phyloP scores from a whole-genome alignment of 1,140 invertebrate species.

The Sinella curviseta region DNA sequence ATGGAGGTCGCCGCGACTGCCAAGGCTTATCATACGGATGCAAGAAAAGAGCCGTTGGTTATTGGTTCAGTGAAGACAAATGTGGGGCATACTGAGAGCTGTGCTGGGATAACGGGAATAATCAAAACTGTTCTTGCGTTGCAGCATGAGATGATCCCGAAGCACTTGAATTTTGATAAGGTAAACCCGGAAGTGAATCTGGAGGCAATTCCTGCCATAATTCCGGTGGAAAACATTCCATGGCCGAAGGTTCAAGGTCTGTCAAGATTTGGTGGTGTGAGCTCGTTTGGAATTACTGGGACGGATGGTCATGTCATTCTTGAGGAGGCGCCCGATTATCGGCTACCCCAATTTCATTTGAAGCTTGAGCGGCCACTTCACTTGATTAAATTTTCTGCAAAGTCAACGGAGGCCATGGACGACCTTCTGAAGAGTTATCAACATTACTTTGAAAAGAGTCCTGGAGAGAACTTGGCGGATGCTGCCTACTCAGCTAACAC shows the following conservation, averaged over 20 bases:
- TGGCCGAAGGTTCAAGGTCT: background rate
- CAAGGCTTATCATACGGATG: background rate
- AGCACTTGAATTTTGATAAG: background rate
- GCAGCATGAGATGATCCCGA: background rate
- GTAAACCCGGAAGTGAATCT: background rate
- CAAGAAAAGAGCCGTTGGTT: background rate
- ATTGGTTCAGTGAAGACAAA: slow-evolving; percentile 7
- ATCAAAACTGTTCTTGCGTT: background rate
- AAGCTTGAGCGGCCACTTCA: background rate
- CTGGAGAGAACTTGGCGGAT: background rate
- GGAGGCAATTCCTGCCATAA: background rate
- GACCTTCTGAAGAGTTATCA: background rate
- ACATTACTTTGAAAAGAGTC: background rate
- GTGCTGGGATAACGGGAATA: background rate
- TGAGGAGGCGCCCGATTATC: slow-evolving; percentile 27
- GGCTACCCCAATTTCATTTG: background rate
- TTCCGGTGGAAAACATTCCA: background rate
- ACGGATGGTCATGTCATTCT: slow-evolving; percentile 40
- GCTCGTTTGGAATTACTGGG: slow-evolving; percentile 43
- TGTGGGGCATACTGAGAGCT: background rate
- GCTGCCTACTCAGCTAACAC: slow-evolving; percentile 33
- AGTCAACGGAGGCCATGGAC: slow-evolving; percentile 22
- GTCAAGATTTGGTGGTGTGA: slow-evolving; percentile 21
- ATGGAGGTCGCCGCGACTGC: background rate
- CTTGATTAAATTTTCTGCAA: slow-evolving; percentile 34